phyloP scores from a whole-genome alignment of 2,113 vertebrate species.

The Upupa epops region DNA sequence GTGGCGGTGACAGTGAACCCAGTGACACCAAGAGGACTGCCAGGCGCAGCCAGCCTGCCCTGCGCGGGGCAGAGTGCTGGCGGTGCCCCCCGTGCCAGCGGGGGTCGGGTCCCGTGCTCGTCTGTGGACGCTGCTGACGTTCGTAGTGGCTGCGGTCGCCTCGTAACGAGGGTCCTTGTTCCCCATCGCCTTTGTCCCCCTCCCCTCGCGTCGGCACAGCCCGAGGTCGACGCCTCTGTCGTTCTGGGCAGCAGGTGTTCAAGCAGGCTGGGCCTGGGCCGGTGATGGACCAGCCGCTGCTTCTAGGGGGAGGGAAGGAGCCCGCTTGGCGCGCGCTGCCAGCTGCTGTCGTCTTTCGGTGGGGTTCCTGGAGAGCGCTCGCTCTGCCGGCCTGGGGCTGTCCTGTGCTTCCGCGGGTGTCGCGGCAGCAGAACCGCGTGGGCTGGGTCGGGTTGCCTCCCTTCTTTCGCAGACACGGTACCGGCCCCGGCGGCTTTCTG shows the following conservation, averaged over 20 bases:
- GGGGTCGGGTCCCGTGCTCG: slow-evolving; percentile 58
- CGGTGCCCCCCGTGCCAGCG: slow-evolving; percentile 49
- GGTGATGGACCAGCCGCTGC: slow-evolving; percentile 53
- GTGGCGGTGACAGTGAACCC: no score
- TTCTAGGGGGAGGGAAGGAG: not conserved
- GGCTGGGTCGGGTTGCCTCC: not conserved
- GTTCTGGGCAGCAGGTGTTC: slow-evolving; percentile 34
- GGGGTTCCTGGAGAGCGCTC: slow-evolving; percentile 53
- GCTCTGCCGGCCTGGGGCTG: not conserved
- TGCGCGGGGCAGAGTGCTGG: slow-evolving; percentile 59
- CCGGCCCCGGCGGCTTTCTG: slow-evolving; percentile 64
- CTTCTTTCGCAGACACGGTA: slow-evolving; percentile 57
- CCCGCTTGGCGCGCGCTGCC: slow-evolving; percentile 65
- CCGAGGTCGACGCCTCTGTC: slow-evolving; percentile 6
- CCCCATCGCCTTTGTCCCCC: not conserved
- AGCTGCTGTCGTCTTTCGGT: not conserved
- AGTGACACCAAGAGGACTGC: no score
- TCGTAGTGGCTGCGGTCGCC: slow-evolving; percentile 27
- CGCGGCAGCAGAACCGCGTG: slow-evolving; percentile 56
- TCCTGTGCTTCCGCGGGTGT: slow-evolving; percentile 34
- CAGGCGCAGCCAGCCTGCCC: no score
- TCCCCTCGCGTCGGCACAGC: not conserved
- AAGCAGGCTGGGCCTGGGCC: not conserved
- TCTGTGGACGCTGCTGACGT: slow-evolving; percentile 49
- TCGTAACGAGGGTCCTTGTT: slow-evolving; percentile 46